Percentiles rank a stretch among this genome's conserved stretches.
phyloP scores from a whole-genome alignment of 2,113 vertebrate genomes.

The Ahaetulla prasina region DNA sequence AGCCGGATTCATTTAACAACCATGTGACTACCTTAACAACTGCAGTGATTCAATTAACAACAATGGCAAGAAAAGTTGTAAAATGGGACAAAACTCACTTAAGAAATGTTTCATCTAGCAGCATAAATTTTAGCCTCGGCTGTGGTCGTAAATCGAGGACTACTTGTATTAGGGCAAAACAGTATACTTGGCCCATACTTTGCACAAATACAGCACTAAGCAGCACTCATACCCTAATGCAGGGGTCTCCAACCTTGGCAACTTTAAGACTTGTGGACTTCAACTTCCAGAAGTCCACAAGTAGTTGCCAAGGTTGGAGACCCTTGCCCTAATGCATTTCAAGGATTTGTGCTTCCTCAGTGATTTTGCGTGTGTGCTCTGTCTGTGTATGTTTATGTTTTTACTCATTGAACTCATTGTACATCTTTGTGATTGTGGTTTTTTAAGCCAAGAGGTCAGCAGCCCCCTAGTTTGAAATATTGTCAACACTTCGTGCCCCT shows the following conservation, averaged over 20 bases:
- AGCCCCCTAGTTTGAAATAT: background rate
- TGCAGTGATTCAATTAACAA: too few relatives aligned
- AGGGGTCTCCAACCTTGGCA: too few relatives aligned
- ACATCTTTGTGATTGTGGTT: background rate
- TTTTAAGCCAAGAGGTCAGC: background rate
- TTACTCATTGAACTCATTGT: background rate
- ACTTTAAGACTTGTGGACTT: too few relatives aligned
- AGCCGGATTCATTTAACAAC: too few relatives aligned
- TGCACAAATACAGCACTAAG: background rate
- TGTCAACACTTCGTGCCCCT: background rate
- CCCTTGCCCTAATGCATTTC: background rate
- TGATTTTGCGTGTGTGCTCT: background rate
- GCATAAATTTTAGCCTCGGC: too few relatives aligned
- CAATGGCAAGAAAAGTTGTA: too few relatives aligned
- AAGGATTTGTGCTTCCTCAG: background rate
- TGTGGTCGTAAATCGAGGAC: too few relatives aligned
- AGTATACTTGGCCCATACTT: background rate
- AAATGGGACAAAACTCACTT: too few relatives aligned
- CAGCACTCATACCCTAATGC: background rate
- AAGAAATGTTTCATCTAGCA: too few relatives aligned
- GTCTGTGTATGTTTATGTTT: background rate
- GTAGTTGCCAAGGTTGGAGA: too few relatives aligned
- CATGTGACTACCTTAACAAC: too few relatives aligned
- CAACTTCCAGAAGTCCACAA: too few relatives aligned
- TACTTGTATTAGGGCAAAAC: background rate